A percentile compares a stretch with the other conserved stretches of the same genome.
Evolutionary conservation across 2,113 vertebrate species (phyloP).

Genomic region (Perognathus longimembris): DNA sequence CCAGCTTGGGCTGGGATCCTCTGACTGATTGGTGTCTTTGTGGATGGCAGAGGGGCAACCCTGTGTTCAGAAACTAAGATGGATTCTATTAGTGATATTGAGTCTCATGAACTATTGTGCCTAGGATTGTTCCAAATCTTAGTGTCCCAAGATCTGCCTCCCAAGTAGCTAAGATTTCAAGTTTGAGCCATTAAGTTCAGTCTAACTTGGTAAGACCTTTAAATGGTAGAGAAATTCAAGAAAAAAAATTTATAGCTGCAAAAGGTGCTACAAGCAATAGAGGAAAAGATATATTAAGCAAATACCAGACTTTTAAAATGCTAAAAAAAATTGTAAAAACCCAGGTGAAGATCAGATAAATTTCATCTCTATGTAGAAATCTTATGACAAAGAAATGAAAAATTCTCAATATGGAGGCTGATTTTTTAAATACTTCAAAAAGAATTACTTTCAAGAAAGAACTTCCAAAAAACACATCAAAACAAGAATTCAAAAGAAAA

Average conservation of each 20-base stretch:
- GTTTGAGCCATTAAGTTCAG: too few species aligned
- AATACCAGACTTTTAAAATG: conserved; percentile 45
- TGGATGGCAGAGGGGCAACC: too few species aligned
- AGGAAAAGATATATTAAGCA: not conserved
- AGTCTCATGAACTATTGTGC: too few species aligned
- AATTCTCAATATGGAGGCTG: conserved; percentile 10
- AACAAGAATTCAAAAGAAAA: conserved; percentile 24
- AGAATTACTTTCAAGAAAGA: not conserved
- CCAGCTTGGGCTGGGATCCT: too few species aligned
- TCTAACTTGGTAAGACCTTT: not conserved
- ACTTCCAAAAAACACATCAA: not conserved
- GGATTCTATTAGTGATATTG: too few species aligned
- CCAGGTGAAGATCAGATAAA: not conserved
- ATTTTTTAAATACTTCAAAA: conserved; percentile 23
- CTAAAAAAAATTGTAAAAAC: conserved; percentile 4
- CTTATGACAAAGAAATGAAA: not conserved
- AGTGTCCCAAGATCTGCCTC: too few species aligned
- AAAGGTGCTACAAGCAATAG: not conserved
- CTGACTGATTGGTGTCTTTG: too few species aligned
- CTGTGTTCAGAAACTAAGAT: too few species aligned
- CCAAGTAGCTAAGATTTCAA: too few species aligned
- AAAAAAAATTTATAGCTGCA: not conserved
- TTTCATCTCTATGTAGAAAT: conserved; percentile 6
- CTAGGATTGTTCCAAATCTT: too few species aligned
- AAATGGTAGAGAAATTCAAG: not conserved